A percentile compares a stretch with the other conserved stretches of the same genome.
These are phyloP conservation scores for Caenorhabditis zanzibari DNA, from an alignment of 2,888 invertebrate genomes.

Conservation along the genomic window DNA sequence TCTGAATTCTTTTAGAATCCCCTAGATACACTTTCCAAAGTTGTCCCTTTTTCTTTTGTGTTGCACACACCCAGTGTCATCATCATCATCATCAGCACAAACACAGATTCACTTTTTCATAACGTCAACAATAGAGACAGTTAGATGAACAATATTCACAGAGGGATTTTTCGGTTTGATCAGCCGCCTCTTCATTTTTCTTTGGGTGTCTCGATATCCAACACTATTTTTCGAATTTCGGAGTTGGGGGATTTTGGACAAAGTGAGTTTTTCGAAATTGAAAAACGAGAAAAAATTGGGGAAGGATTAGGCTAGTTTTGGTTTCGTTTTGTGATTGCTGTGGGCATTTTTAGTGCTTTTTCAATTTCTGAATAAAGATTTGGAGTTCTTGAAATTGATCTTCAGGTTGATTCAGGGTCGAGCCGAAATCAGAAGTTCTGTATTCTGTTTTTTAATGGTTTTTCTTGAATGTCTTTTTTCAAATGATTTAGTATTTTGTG, in stretches of 20 bases:
- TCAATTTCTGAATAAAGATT: no score
- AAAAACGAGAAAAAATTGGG: neutral
- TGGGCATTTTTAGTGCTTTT: neutral
- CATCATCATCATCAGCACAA: constrained; percentile 6
- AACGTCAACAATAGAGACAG: constrained; percentile 46
- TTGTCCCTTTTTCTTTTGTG: constrained; percentile 7
- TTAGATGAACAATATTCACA: constrained; percentile 42
- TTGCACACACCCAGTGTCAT: constrained; percentile 31
- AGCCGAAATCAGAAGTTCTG: no score
- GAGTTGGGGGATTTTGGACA: neutral
- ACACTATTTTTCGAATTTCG: constrained; percentile 6
- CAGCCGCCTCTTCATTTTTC: constrained; percentile 39
- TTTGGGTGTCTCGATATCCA: constrained; percentile 2
- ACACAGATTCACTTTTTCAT: neutral
- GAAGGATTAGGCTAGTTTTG: neutral
- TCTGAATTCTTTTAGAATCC: neutral
- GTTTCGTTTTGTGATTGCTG: neutral
- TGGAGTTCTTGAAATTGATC: neutral
- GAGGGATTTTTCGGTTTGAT: constrained; percentile 56
- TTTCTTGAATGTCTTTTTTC: no score
- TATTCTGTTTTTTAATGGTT: no score
- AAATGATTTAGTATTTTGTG: no score
- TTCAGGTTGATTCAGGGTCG: no score
- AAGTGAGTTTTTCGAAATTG: constrained; percentile 17
- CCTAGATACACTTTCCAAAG: constrained; percentile 12